Conservation (phyloP, 2,797 vertebrate genomes). For the Silurus aristotelis region DNA sequence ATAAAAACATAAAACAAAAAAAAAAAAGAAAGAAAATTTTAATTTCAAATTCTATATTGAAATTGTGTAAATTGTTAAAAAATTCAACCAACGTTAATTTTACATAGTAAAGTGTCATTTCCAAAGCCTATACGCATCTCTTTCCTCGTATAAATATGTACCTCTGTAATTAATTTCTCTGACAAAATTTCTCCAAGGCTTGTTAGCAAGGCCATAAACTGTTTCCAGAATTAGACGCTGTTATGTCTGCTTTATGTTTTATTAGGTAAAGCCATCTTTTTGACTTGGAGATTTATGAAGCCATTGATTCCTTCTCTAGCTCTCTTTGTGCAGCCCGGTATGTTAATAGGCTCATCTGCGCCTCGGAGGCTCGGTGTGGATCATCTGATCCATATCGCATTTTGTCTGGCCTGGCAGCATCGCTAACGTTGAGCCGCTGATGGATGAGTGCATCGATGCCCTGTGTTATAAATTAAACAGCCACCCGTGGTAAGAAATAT, state of each 20-base stretch:
- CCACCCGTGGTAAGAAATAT: conserved; percentile 44
- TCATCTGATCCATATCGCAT: conserved; percentile 76
- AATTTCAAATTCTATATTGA: not conserved
- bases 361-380: conserved; percentile 63
- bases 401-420: conserved; percentile 67
- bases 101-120: not conserved
- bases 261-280: conserved; percentile 69
- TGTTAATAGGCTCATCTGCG: conserved; percentile 77
- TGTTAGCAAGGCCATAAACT: conserved; percentile 43
- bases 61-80: not conserved
- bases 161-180: conserved; percentile 9
- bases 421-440: conserved; percentile 66
- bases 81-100: not conserved
- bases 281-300: conserved; percentile 70
- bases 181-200: conserved; percentile 2
- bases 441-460: conserved; percentile 66
- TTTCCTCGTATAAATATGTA: not conserved
- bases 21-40: not conserved
- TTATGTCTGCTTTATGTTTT: conserved; percentile 63
- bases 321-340: conserved; percentile 71
- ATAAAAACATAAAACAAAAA: too few relatives aligned
- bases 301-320: conserved; percentile 66
- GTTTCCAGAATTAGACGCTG: conserved; percentile 49
- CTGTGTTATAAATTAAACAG: conserved; percentile 74
- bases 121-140: not conserved